Evolutionary conservation across 2,888 invertebrate species (phyloP), one percentile per base, ranked within the genome.

Genomic region (Embidobia sp.): DNA sequence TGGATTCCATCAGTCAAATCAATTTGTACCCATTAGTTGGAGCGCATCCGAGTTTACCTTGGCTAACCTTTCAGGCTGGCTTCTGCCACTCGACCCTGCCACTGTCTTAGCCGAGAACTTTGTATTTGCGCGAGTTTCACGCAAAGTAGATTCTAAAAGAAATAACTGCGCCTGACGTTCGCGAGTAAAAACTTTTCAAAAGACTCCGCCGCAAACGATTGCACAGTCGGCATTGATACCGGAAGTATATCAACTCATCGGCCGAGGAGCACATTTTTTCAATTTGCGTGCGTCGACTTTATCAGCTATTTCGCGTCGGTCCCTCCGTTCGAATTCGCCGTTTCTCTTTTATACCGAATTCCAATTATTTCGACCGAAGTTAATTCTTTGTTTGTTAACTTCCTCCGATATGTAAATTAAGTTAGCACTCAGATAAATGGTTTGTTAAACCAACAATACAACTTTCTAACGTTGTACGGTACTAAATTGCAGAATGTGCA

Each of bases 11-110:
- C 84, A 84, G 84, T 86, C 84, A 85, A 86, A 87, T 89, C 89
- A 89, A 89, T 89, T 89, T 89, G 88, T 87, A 85, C 81, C 89
- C 88, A 88, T 89, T 89, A 89, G 85, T 81, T 37, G 63, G 53
- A 69, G 67, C 73, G 78, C 69, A 63, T 53, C 48, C 53, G 73
- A 72, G 80, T 81, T 78, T 77, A 55, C 67, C 79, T 80, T 76
- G 61, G 77, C 69, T 81, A 78, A 69, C 72, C 78, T 80, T 81
- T 79, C 69, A 78, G 51, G 19, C 44, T 51, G 64, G 55, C 40
- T 76, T 72, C 46, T 35, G 59, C 35, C 73, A 69, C 75, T 70
- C 76, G 55, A 51, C 53, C 8, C 55, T 63, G 53, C 19, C 31
- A 53, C 33, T 42, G 35, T 75, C 69, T 74, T 57, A 69, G 33